These are phyloP conservation scores for Parasteatoda lunata DNA, from an alignment of 2,888 invertebrate species.

Conservation along the genomic window DNA sequence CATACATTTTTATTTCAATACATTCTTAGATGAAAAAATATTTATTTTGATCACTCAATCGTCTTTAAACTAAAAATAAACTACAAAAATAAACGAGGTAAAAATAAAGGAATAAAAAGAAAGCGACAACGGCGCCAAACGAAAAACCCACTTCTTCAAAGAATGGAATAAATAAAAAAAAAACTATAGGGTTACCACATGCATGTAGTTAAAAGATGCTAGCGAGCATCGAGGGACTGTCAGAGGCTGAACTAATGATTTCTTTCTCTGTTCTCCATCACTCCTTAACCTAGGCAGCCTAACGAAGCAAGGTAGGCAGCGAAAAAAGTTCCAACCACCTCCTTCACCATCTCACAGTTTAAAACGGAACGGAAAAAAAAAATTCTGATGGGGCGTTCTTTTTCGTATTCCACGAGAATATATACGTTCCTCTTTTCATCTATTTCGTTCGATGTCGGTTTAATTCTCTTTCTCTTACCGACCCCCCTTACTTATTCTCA, in stretches of 20 bases:
- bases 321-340: conserved; percentile 16
- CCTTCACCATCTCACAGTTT: conserved; percentile 9
- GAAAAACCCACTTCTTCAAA: background rate
- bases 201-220: conserved; percentile 65
- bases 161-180: background rate
- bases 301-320: conserved; percentile 59
- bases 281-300: conserved; percentile 64
- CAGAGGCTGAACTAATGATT: conserved; percentile 68
- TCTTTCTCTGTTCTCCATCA: conserved; percentile 61
- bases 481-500: conserved; percentile 43
- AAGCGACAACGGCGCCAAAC: conserved; percentile 20
- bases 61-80: no score
- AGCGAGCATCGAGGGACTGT: conserved; percentile 63
- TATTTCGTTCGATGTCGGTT: conserved; percentile 64
- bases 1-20: no score
- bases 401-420: conserved; percentile 60
- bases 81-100: no score
- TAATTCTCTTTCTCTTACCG: conserved; percentile 54
- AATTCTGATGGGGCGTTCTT: conserved; percentile 62
- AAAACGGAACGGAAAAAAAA: conserved; percentile 27
- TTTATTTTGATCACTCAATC: no score
- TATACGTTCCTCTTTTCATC: conserved; percentile 62
- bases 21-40: no score
- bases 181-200: conserved; percentile 33
- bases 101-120: background rate